These are phyloP conservation scores for Pteria penguin DNA, from an alignment of 2,888 invertebrate species.

Conservation along the genomic window DNA sequence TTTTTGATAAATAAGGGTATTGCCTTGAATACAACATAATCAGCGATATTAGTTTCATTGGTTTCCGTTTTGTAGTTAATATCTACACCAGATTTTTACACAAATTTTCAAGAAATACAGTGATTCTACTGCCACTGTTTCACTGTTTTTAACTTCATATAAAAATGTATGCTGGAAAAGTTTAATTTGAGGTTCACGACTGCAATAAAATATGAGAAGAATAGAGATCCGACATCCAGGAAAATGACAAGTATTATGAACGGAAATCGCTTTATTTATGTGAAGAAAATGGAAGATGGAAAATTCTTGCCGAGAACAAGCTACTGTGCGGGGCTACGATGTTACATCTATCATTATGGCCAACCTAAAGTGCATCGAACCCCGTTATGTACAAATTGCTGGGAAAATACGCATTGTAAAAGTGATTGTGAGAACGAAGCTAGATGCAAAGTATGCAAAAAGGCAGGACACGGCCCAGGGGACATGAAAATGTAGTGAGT, in stretches of 20 bases:
- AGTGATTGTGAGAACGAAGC: background rate
- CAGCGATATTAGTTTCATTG: too few species aligned
- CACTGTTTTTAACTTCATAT: too few species aligned
- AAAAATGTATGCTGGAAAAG: background rate
- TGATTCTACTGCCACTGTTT: too few species aligned
- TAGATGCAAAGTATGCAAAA: background rate
- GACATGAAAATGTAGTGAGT: too few species aligned
- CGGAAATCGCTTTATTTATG: background rate
- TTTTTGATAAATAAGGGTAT: too few species aligned
- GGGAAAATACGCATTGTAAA: background rate
- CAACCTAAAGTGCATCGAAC: background rate
- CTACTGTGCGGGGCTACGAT: background rate
- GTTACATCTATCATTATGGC: background rate
- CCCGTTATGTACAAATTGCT: background rate
- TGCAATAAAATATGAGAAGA: background rate
- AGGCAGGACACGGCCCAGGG: conserved; percentile 4
- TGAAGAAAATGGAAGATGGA: background rate
- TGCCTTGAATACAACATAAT: too few species aligned
- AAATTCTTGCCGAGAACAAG: background rate
- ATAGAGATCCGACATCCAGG: background rate
- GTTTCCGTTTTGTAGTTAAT: too few species aligned
- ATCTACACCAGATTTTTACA: too few species aligned
- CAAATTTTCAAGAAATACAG: too few species aligned
- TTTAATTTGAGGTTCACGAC: background rate
- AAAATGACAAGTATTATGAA: conserved; percentile 10